A percentile compares a stretch with the other conserved stretches of the same genome.
phyloP scores from a whole-genome alignment of 2,888 invertebrate genomes.

The Pandemis cinnamomeana region DNA sequence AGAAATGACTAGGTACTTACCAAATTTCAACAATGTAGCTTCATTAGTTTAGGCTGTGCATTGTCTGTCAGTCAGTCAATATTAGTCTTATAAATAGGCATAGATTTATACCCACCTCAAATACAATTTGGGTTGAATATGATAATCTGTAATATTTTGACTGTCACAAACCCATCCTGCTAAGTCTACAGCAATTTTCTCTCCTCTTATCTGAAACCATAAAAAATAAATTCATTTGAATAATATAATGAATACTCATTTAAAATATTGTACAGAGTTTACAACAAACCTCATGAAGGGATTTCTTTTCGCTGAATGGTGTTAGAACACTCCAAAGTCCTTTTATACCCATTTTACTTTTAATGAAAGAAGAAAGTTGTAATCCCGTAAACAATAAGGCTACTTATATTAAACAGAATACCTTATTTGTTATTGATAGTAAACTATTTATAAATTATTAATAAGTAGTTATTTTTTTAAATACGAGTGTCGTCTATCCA shows the following conservation, averaged over 20 bases:
- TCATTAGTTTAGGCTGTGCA: too few species aligned
- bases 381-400: background rate
- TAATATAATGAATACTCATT: constrained; percentile 6
- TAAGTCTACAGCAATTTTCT: constrained; percentile 94
- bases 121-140: constrained; percentile 91
- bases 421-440: too few species aligned
- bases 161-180: constrained; percentile 97
- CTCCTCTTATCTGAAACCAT: constrained; percentile 84
- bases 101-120: constrained; percentile 85
- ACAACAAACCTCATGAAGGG: constrained; percentile 87
- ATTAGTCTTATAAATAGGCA: too few species aligned
- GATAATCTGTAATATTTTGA: constrained; percentile 89
- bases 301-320: constrained; percentile 90
- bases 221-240: constrained; percentile 20
- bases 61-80: too few species aligned
- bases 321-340: constrained; percentile 92
- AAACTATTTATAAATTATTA: too few species aligned
- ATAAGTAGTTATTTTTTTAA: too few species aligned
- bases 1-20: too few species aligned
- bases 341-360: constrained; percentile 91
- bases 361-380: background rate
- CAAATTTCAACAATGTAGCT: too few species aligned
- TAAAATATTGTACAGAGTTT: background rate
- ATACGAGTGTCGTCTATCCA: too few species aligned
- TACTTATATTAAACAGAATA: too few species aligned